Evolutionary conservation across 2,797 vertebrate genomes (phyloP).

Genomic region (Galaxias olidus): DNA sequence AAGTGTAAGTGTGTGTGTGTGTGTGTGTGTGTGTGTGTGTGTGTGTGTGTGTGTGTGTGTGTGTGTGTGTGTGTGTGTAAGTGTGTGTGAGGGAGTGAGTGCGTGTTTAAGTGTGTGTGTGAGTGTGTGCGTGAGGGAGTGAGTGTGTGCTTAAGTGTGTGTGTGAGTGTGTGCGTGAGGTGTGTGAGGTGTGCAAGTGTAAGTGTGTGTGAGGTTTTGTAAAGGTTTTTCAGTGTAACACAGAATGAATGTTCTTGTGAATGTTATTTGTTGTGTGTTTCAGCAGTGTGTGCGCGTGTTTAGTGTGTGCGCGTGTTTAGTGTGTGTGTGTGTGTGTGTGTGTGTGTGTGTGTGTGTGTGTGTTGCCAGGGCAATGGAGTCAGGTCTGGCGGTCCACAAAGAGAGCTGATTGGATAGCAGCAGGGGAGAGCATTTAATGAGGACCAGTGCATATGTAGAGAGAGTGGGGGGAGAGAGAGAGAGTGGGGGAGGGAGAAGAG

Average conservation of each 20-base stretch:
- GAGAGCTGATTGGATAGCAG: slow-evolving; percentile 80
- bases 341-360: slow-evolving; percentile 23
- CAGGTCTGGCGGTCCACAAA: slow-evolving; percentile 63
- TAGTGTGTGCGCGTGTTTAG: slow-evolving; percentile 7
- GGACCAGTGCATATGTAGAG: slow-evolving; percentile 68
- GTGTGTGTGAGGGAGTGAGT: slow-evolving; percentile 5
- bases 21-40: slow-evolving; percentile 53
- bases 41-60: slow-evolving; percentile 6
- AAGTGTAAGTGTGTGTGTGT: not conserved
- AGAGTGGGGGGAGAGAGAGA: slow-evolving; percentile 23
- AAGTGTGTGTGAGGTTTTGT: slow-evolving; percentile 13
- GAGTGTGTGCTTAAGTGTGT: slow-evolving; percentile 8
- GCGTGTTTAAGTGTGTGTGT: not conserved
- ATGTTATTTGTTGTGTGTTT: no score
- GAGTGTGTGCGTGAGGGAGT: not conserved
- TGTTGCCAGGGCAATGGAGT: slow-evolving; percentile 48
- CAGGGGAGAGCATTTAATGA: slow-evolving; percentile 71
- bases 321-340: slow-evolving; percentile 29
- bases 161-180: slow-evolving; percentile 10
- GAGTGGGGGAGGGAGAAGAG: slow-evolving; percentile 30
- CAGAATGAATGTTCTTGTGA: no score
- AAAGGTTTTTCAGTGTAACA: no score
- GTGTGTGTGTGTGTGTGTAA: slow-evolving; percentile 10
- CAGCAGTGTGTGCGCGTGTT: not conserved
- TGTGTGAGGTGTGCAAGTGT: slow-evolving; percentile 6